Evolutionary conservation across 1,140 invertebrate species (phyloP), one percentile per base, ranked within the genome.

Genomic region (Ephestia elutella): DNA sequence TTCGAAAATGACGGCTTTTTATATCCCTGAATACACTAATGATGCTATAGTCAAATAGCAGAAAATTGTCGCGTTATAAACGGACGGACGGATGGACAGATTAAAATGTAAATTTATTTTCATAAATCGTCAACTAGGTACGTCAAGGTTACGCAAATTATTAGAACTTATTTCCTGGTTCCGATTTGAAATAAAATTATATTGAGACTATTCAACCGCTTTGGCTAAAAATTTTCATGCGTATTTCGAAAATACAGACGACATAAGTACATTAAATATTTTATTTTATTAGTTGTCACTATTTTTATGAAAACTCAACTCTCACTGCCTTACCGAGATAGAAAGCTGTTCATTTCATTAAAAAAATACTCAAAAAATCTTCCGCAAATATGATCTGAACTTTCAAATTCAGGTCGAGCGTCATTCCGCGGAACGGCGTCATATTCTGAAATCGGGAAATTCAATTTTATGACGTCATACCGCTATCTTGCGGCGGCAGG

Each of bases 371-470:
- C n/a, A n/a, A n/a, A n/a, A n/a, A n/a, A n/a, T n/a, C n/a, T n/a
- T n/a, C n/a, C n/a, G n/a, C n/a, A n/a, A n/a, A n/a, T n/a, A n/a
- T n/a, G n/a, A n/a, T n/a, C n/a, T n/a, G n/a, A n/a, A n/a, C n/a
- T n/a, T n/a, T n/a, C n/a, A n/a, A 35, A 35, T 18, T 13, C 49
- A 50, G 18, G 18, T 50, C 17, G 10, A 50, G 8, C 5, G 17
- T 20, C 5, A 50, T 50, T 50, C 18, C 7, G 18, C 9, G 49
- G 17, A 50, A 50, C 49, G 49, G 20, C 49, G 49, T 50, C 49
- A 50, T 50, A 50, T 50, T 50, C 49, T 50, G 18, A 13, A 50
- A 20, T 50, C 49, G 49, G 20, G 49, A 20, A 50, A 50, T 50
- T 50, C 49, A 20, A 50, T 50, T 50, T 50, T 50, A 50, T 20